Evolutionary conservation across 2,888 invertebrate species (phyloP).

Genomic region (Hanleya hanleyi): DNA sequence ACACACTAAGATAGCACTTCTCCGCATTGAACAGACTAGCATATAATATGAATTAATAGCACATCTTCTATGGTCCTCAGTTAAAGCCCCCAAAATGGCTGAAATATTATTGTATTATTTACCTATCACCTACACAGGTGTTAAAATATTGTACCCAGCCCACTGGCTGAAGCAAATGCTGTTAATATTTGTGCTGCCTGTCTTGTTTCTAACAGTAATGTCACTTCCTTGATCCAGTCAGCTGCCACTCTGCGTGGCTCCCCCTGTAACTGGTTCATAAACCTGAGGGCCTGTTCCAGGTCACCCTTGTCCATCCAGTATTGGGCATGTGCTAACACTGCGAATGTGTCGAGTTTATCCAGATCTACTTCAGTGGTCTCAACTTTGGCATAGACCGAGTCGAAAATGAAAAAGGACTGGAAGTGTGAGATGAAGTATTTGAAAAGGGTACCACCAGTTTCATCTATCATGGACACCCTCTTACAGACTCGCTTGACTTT

Average conservation of each 20-base stretch:
- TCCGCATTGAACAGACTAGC: no score
- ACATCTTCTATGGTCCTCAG: neutral
- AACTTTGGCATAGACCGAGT: slow-evolving; percentile 75
- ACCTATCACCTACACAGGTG: no score
- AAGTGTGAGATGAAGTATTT: slow-evolving; percentile 88
- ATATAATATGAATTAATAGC: no score
- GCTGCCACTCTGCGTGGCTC: slow-evolving; percentile 87
- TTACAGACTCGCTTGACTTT: slow-evolving; percentile 80
- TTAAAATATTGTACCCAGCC: slow-evolving; percentile 67
- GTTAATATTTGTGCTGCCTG: slow-evolving; percentile 92
- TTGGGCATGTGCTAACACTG: slow-evolving; percentile 88
- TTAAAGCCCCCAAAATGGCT: neutral
- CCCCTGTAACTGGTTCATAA: slow-evolving; percentile 89
- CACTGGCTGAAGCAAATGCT: slow-evolving; percentile 76
- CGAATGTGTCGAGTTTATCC: slow-evolving; percentile 83
- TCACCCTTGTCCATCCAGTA: slow-evolving; percentile 93
- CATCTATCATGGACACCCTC: slow-evolving; percentile 89
- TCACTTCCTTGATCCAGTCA: slow-evolving; percentile 91
- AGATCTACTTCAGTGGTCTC: slow-evolving; percentile 52
- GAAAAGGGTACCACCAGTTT: slow-evolving; percentile 85
- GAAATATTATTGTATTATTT: no score
- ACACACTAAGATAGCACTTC: neutral
- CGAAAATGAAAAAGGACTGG: slow-evolving; percentile 84
- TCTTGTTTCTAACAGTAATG: slow-evolving; percentile 88
- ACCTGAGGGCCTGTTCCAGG: slow-evolving; percentile 87